Conservation (phyloP, 1,140 invertebrate species). For the Tribolium madens region DNA sequence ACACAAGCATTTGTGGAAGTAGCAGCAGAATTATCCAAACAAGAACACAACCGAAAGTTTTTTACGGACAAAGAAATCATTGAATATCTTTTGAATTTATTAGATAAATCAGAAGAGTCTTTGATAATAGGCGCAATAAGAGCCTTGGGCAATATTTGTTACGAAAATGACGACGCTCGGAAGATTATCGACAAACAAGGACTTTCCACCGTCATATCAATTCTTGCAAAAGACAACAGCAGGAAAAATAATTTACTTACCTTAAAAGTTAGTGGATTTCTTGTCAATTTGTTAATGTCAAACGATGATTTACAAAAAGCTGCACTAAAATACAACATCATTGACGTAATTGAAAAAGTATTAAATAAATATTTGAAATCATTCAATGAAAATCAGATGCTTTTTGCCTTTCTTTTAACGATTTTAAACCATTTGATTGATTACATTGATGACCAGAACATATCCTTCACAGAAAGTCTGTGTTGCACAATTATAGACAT, state of each 20-base stretch:
- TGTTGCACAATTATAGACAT: constrained; percentile 73
- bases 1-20: constrained; percentile 68
- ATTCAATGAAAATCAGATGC: constrained; percentile 49
- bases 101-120: constrained; percentile 66
- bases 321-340: constrained; percentile 76
- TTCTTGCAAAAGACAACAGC: constrained; percentile 64
- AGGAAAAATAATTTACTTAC: constrained; percentile 50
- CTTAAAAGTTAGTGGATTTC: constrained; percentile 70
- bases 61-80: constrained; percentile 74
- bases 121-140: constrained; percentile 80
- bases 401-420: constrained; percentile 74
- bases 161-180: constrained; percentile 82
- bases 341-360: constrained; percentile 71
- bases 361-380: constrained; percentile 60
- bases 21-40: constrained; percentile 80
- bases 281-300: constrained; percentile 84
- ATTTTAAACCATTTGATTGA: constrained; percentile 83
- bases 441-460: constrained; percentile 69
- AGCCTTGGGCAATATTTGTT: constrained; percentile 89
- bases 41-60: constrained; percentile 73
- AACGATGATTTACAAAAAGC: constrained; percentile 76
- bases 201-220: constrained; percentile 68
- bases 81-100: constrained; percentile 69
- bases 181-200: constrained; percentile 73
- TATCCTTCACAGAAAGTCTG: constrained; percentile 69